These are phyloP conservation scores for Choloepus didactylus DNA, from an alignment of 2,797 vertebrate species.

Conservation along the genomic window DNA sequence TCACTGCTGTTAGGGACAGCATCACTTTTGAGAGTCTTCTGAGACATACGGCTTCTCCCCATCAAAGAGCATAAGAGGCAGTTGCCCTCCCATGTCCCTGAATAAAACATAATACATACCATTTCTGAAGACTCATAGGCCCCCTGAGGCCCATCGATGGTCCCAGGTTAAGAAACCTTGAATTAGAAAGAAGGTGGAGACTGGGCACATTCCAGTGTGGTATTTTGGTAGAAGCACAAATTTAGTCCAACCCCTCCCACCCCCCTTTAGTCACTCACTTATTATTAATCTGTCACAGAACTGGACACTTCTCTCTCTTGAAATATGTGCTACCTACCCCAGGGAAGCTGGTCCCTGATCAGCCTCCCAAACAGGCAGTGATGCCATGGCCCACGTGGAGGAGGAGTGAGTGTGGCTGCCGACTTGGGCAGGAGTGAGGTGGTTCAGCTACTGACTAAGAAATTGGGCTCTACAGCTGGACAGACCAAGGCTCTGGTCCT, in stretches of 20 bases:
- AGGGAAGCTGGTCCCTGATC: neutral
- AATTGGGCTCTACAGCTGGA: neutral
- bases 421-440: neutral
- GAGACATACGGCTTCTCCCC: neutral
- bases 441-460: neutral
- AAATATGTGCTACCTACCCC: neutral
- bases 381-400: neutral
- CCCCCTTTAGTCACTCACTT: neutral
- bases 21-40: neutral
- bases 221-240: neutral
- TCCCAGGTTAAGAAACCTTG: slow-evolving; percentile 12
- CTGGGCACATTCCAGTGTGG: neutral
- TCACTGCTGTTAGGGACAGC: neutral
- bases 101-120: neutral
- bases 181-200: neutral
- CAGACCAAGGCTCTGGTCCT: neutral
- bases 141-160: neutral
- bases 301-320: neutral
- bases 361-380: slow-evolving; percentile 9
- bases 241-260: neutral
- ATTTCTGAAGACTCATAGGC: neutral
- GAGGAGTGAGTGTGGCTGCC: neutral
- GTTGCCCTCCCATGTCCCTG: no score
- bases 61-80: neutral
- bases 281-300: neutral